Evolutionary conservation across 2,797 vertebrate genomes (phyloP).

Genomic region (Brachyalestes nurse): DNA sequence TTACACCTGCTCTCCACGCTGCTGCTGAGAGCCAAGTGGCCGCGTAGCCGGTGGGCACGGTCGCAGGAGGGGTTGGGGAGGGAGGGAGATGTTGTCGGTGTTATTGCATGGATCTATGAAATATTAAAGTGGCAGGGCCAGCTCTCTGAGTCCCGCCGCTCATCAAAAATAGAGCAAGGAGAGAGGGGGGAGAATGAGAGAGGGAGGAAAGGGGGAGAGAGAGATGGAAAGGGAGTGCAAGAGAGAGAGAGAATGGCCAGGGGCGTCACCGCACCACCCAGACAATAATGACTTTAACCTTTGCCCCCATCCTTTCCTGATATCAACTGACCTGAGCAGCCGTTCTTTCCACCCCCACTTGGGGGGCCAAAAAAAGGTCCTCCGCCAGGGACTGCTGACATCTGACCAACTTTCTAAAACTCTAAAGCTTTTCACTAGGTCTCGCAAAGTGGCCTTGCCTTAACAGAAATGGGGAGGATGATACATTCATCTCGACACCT

Average conservation of each 20-base stretch:
- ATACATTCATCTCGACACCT: neutral
- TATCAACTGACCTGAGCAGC: constrained; percentile 52
- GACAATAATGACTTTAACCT: constrained; percentile 83
- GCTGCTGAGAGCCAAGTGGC: constrained; percentile 32
- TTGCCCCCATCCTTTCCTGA: constrained; percentile 65
- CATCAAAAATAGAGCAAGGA: constrained; percentile 84
- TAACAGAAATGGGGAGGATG: neutral
- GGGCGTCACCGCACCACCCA: constrained; percentile 61
- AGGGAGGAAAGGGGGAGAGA: constrained; percentile 35
- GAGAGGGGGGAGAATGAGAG: constrained; percentile 53
- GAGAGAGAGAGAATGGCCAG: constrained; percentile 46
- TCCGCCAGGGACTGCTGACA: neutral
- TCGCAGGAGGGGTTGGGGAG: constrained; percentile 65
- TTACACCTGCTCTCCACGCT: constrained; percentile 78
- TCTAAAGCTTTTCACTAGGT: neutral
- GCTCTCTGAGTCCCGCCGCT: constrained; percentile 73
- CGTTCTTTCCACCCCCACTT: constrained; percentile 3
- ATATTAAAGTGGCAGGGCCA: constrained; percentile 82
- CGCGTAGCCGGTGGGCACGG: constrained; percentile 53
- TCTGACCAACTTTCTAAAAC: constrained; percentile 16
- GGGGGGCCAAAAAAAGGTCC: neutral
- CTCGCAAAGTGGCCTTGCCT: neutral
- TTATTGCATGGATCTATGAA: constrained; percentile 69
- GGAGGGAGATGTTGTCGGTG: constrained; percentile 58
- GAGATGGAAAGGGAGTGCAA: constrained; percentile 14